These are phyloP conservation scores for Marmota monax DNA, from an alignment of 2,113 vertebrate species.

Conservation along the genomic window DNA sequence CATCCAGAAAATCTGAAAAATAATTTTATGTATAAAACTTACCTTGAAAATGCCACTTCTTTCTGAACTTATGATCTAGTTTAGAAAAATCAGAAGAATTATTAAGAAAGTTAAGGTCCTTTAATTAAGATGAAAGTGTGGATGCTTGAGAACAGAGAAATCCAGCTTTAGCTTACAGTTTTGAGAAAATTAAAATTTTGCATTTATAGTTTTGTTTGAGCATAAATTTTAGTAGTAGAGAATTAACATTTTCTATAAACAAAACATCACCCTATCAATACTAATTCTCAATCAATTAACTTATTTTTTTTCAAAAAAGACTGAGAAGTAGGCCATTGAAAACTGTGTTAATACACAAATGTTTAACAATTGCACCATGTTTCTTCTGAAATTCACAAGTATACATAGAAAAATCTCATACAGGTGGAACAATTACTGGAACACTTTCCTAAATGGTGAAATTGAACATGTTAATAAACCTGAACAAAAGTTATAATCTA, in stretches of 20 bases:
- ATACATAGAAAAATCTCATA: background rate
- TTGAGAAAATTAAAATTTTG: background rate
- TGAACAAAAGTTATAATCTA: background rate
- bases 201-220: background rate
- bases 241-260: background rate
- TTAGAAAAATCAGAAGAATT: background rate
- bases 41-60: background rate
- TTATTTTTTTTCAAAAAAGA: background rate
- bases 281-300: background rate
- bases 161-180: background rate
- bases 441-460: background rate
- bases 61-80: background rate
- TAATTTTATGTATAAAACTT: background rate
- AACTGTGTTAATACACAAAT: background rate
- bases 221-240: background rate
- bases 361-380: background rate
- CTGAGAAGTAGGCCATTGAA: background rate
- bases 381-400: background rate
- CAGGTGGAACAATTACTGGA: background rate
- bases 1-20: background rate
- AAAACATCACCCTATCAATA: background rate
- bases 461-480: background rate
- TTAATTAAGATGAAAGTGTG: background rate
- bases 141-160: background rate
- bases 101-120: background rate